Evolutionary conservation across 2,888 invertebrate species (phyloP).

Genomic region (Chaetogeoica ovagalla): DNA sequence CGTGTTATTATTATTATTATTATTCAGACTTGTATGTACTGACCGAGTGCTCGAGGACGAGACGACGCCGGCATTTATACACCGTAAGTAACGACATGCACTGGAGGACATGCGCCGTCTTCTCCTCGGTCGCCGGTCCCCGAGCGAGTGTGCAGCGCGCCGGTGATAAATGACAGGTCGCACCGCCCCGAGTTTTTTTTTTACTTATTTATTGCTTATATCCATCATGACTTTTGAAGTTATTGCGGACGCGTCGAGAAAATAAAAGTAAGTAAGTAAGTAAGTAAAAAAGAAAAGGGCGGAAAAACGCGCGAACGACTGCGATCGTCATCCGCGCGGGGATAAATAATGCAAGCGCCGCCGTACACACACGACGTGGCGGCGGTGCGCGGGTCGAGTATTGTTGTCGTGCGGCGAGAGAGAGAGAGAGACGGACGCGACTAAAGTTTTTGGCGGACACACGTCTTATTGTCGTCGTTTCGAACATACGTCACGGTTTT

Average conservation of each 20-base stretch:
- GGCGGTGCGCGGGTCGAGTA: too few relatives aligned
- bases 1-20: conserved; percentile 26
- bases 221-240: conserved; percentile 46
- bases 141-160: too few relatives aligned
- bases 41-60: neutral
- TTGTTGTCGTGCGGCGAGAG: too few relatives aligned
- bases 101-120: too few relatives aligned
- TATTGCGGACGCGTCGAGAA: conserved; percentile 50
- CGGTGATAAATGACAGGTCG: conserved; percentile 44
- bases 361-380: too few relatives aligned
- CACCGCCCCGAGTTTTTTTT: conserved; percentile 1
- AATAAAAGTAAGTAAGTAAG: conserved; percentile 24
- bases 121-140: too few relatives aligned
- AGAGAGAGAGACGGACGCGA: too few relatives aligned
- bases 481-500: too few relatives aligned
- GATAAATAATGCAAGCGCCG: too few relatives aligned
- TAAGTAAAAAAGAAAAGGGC: neutral
- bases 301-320: neutral
- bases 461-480: too few relatives aligned
- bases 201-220: conserved; percentile 45
- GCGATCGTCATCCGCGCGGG: too few relatives aligned
- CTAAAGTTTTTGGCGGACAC: too few relatives aligned
- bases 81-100: conserved; percentile 21
- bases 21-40: conserved; percentile 20
- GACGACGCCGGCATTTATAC: conserved; percentile 14